These are phyloP conservation scores for Pygmarrhopalites habei DNA, from an alignment of 1,140 invertebrate genomes.

Conservation along the genomic window DNA sequence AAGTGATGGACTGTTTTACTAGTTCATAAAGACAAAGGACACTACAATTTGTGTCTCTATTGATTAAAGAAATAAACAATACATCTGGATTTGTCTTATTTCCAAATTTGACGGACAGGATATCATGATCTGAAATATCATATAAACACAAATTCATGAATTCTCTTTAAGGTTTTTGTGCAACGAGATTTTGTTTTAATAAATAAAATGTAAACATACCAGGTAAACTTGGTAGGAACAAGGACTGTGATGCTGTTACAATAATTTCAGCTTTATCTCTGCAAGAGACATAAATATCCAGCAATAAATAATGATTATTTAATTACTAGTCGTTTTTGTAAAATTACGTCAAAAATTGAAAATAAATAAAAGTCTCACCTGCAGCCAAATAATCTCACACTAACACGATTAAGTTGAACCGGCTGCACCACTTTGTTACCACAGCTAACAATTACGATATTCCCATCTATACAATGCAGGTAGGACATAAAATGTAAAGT, in stretches of 20 bases:
- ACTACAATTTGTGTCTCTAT: conserved; percentile 17
- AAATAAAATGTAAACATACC: conserved; percentile 16
- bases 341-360: too few species aligned
- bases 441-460: conserved; percentile 61
- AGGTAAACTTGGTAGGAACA: conserved; percentile 13
- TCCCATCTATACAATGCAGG: conserved; percentile 62
- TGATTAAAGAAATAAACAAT: conserved; percentile 24
- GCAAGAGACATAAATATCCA: too few species aligned
- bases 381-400: conserved; percentile 44
- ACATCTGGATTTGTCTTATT: conserved; percentile 21
- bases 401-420: conserved; percentile 67
- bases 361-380: too few species aligned
- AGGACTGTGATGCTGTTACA: conserved; percentile 26
- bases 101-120: conserved; percentile 28
- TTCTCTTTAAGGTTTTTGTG: too few species aligned
- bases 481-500: not conserved
- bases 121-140: conserved; percentile 34
- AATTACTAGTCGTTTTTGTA: too few species aligned
- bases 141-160: conserved; percentile 14
- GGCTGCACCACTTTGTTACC: conserved; percentile 61
- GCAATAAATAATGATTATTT: too few species aligned
- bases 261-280: conserved; percentile 29
- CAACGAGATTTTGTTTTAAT: too few species aligned
- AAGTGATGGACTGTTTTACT: conserved; percentile 15
- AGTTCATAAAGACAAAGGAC: conserved; percentile 29